Evolutionary conservation across 2,113 vertebrate species (phyloP), one percentile per base, ranked within the genome.

Genomic region (Tragulus kanchil): DNA sequence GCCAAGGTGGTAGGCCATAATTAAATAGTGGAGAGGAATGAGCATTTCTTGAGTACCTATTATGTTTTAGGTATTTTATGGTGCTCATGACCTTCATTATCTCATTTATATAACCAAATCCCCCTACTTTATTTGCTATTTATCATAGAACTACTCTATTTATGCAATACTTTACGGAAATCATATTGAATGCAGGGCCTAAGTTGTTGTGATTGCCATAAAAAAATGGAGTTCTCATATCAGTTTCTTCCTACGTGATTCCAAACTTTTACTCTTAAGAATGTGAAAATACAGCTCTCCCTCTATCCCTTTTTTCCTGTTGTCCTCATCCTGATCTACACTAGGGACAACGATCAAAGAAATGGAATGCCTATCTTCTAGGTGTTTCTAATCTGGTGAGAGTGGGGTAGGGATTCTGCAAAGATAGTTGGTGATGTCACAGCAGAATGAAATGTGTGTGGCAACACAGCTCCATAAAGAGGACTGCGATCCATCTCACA

Each of bases 31-130:
- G 6, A 52, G 31, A 83, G 87, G 71, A 93, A 78, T 71, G 64
- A 52, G 17, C 21, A 36, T 67, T 85, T 87, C 48, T 59, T 45
- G 85, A 85, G 61, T 54, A 15, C 52, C 21, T 62, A 7, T 71
- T 77, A 15, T 19, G 50, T 69, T 89, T 96, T 71, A 36, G 71
- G 11, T 54, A 26, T 28, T 87, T 3, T 73, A 17, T 56, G 50
- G 14, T 25, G 64, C 17, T 90, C 14, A 48, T 1, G 2, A 45
- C 56, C 13, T 59, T 59, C 5, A 14, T 64, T 65, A n/a, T 75
- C 23, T 94, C 45, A 69, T 19, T 96, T 92, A 58, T 50, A 31
- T 89, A 54, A 88, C n/a, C 28, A 67, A 79, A 31, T 88, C 75
- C 67, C 4, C 48, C 48, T 48, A 85, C 69, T 54, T 69, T 94